Evolutionary conservation across 2,888 invertebrate species (phyloP).

Genomic region (Pterobdella sp.): DNA sequence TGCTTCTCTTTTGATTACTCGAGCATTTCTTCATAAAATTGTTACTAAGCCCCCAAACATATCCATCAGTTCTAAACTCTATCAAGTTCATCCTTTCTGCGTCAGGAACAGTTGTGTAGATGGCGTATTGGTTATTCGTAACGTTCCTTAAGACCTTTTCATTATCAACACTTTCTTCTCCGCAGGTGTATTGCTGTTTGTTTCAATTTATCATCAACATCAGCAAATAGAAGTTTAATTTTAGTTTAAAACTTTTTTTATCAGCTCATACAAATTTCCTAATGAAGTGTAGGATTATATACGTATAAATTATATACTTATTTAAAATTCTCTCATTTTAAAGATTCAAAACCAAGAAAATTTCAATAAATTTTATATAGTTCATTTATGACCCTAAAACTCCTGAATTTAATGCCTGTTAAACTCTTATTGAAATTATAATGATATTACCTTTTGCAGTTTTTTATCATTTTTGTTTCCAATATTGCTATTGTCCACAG

Average conservation of each 20-base stretch:
- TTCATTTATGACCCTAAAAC: no score
- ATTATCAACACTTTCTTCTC: no score
- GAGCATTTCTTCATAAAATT: slow-evolving; percentile 5
- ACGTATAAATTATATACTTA: no score
- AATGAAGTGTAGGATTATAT: neutral
- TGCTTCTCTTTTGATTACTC: no score
- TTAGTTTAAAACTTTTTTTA: neutral
- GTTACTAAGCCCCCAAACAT: slow-evolving; percentile 24
- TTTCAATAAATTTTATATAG: no score
- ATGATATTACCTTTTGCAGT: slow-evolving; percentile 26
- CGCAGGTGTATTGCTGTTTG: slow-evolving; percentile 30
- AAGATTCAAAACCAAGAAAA: no score
- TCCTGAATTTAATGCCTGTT: no score
- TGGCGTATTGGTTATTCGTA: slow-evolving; percentile 32
- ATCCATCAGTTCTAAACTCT: slow-evolving; percentile 18
- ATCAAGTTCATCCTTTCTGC: slow-evolving; percentile 18
- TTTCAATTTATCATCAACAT: neutral
- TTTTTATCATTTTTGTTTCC: neutral
- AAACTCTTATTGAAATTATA: no score
- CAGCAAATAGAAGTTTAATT: neutral
- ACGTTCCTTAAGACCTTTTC: neutral
- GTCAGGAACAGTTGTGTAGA: slow-evolving; percentile 31
- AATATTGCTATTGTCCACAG: neutral
- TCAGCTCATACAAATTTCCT: neutral
- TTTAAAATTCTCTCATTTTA: no score